Conservation (phyloP, 2,888 invertebrate species). For the Ametastegia equiseti region DNA sequence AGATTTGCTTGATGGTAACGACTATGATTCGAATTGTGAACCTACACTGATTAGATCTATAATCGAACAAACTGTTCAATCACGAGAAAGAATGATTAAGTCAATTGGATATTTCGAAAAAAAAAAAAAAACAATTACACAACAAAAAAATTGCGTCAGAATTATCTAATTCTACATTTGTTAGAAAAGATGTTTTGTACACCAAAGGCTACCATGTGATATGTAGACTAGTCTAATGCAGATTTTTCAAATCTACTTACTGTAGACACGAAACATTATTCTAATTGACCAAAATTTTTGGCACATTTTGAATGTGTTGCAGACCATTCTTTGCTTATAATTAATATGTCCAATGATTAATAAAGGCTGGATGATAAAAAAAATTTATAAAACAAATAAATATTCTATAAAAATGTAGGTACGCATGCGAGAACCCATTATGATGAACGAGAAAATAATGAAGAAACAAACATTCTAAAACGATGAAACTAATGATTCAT, state of each 20-base stretch:
- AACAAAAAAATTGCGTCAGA: slow-evolving; percentile 45
- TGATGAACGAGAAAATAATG: too few relatives aligned
- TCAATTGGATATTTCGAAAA: background rate
- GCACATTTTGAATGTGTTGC: slow-evolving; percentile 72
- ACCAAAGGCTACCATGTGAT: slow-evolving; percentile 47
- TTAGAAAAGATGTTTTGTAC: slow-evolving; percentile 39
- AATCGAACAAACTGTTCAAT: background rate
- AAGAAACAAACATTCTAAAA: background rate
- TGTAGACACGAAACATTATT: slow-evolving; percentile 48
- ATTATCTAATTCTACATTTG: background rate
- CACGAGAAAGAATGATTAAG: background rate
- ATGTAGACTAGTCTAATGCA: slow-evolving; percentile 44
- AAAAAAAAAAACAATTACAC: slow-evolving; percentile 1
- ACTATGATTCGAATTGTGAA: background rate
- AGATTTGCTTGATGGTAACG: background rate
- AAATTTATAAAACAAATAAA: background rate
- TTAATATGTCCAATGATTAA: background rate
- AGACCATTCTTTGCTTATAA: slow-evolving; percentile 73
- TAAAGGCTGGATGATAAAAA: background rate
- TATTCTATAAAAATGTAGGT: background rate
- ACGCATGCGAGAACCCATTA: background rate
- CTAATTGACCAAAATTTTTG: slow-evolving; percentile 67
- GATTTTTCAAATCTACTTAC: slow-evolving; percentile 45
- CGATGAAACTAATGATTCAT: background rate
- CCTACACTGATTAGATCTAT: background rate